phyloP scores from a whole-genome alignment of 1,140 invertebrate species.

The Dendrolimus kikuchii region DNA sequence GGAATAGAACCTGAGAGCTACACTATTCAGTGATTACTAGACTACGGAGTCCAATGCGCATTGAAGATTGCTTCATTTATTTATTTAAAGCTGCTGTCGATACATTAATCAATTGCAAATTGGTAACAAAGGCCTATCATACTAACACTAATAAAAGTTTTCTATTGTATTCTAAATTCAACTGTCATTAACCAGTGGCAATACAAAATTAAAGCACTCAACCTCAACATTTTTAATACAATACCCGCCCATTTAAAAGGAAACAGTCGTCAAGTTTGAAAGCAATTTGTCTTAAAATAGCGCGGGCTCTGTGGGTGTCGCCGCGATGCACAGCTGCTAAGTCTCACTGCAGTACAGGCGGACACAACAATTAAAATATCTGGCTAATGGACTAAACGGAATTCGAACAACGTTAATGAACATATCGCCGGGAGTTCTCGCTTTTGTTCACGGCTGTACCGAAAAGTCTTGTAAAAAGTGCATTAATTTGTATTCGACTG shows the following conservation, averaged over 20 bases:
- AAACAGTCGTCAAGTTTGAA: slow-evolving; percentile 40
- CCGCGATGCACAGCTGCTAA: slow-evolving; percentile 52
- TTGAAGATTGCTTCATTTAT: too few relatives aligned
- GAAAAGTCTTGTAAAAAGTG: slow-evolving; percentile 32
- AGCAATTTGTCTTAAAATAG: slow-evolving; percentile 68
- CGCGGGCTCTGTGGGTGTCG: slow-evolving; percentile 37
- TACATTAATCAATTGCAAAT: too few relatives aligned
- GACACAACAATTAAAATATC: slow-evolving; percentile 66
- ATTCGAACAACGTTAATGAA: slow-evolving; percentile 63
- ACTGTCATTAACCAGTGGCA: background rate
- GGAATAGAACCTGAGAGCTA: too few relatives aligned
- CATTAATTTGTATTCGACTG: slow-evolving; percentile 26
- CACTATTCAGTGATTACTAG: too few relatives aligned
- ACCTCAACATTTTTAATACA: slow-evolving; percentile 1
- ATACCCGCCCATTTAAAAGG: slow-evolving; percentile 7
- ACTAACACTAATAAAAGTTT: too few relatives aligned
- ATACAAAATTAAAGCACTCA: background rate
- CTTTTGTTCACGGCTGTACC: slow-evolving; percentile 32
- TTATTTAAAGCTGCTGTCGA: too few relatives aligned
- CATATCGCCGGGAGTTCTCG: slow-evolving; percentile 49
- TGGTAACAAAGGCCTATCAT: too few relatives aligned
- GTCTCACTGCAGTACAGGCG: slow-evolving; percentile 28
- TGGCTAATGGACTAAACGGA: slow-evolving; percentile 63
- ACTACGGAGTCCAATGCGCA: too few relatives aligned
- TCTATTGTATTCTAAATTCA: slow-evolving; percentile 1